Evolutionary conservation across 1,140 invertebrate species (phyloP).

Genomic region (Brachionus calyciflorus): DNA sequence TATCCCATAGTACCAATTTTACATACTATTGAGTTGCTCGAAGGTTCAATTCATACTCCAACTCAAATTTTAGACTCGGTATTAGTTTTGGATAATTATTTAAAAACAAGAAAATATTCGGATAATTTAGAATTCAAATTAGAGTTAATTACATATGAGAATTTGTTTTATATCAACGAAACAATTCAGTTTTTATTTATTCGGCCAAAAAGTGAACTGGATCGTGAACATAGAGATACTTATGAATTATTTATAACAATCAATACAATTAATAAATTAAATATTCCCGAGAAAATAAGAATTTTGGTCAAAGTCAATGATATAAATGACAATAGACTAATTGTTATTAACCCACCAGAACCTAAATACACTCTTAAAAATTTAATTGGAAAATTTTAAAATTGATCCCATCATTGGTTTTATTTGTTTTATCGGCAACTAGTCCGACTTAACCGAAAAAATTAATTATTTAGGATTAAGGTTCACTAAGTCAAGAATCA

Average conservation of each 20-base stretch:
- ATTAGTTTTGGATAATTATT: background rate
- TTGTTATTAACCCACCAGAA: background rate
- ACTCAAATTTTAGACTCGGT: background rate
- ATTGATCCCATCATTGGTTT: background rate
- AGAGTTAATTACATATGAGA: background rate
- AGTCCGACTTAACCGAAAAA: background rate
- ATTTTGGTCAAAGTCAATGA: slow-evolving; percentile 21
- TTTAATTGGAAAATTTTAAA: background rate
- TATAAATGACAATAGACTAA: slow-evolving; percentile 9
- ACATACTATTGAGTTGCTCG: slow-evolving; percentile 5
- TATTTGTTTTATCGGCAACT: background rate
- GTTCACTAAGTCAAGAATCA: background rate
- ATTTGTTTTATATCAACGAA: background rate
- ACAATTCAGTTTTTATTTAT: background rate
- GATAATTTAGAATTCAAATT: background rate
- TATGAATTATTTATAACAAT: slow-evolving; percentile 29
- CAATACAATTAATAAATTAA: background rate
- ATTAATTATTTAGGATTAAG: background rate
- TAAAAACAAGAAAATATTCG: slow-evolving; percentile 5
- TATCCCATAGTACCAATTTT: background rate
- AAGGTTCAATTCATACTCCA: background rate
- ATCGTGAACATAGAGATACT: slow-evolving; percentile 24
- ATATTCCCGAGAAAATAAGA: slow-evolving; percentile 9
- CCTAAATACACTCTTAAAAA: background rate
- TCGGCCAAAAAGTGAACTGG: background rate